Evolutionary conservation across 2,888 invertebrate genomes (phyloP), one percentile per base, ranked within the genome.

Genomic region (Oscheius onirici): DNA sequence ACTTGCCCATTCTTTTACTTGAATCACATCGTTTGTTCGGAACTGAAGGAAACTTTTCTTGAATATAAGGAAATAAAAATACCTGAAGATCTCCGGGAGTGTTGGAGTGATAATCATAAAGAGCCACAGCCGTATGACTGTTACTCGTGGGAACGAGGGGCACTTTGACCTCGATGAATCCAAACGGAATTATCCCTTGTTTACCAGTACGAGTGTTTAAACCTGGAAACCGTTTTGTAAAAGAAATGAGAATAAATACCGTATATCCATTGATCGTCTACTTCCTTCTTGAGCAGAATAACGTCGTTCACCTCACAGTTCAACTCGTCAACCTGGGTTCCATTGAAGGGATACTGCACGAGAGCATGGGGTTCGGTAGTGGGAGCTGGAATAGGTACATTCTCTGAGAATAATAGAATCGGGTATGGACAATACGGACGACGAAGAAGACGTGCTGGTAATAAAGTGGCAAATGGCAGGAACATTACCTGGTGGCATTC

Each of bases 241-340:
- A 26, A 11, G 5, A 22, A 1, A 20, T 17, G 2, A 26, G 13
- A n/a, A 60, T 8, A 58, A 58, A 57, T 54, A 73, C 82, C 85
- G 70, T 78, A 83, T 52, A 86, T 73, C 86, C 86, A 86, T 44
- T 83, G 78, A n/a, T 79, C 82, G 68, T 86, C 84, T 10, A 84
- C 83, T 46, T 81, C 83, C 24, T 76, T 72, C 70, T 81, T 80
- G 43, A 86, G 61, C 10, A 86, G 28, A 26, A 86, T 78, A 1
- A 68, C 72, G 69, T 86, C 85, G 24, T 83, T 77, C 8, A 77
- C 73, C 8, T 76, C 70, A 24, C 79, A 77, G 17, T 72, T 74
- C 24, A 86, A 69, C 46, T 86, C 86, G 66, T 86, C 86, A 10
- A 73, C 55, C 26, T 84, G 82, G 1, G 77, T 71, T 5, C 78